A percentile compares a stretch with the other conserved stretches of the same genome.
phyloP scores from a whole-genome alignment of 2,113 vertebrate species.

The Thalassarche chlororhynchos region DNA sequence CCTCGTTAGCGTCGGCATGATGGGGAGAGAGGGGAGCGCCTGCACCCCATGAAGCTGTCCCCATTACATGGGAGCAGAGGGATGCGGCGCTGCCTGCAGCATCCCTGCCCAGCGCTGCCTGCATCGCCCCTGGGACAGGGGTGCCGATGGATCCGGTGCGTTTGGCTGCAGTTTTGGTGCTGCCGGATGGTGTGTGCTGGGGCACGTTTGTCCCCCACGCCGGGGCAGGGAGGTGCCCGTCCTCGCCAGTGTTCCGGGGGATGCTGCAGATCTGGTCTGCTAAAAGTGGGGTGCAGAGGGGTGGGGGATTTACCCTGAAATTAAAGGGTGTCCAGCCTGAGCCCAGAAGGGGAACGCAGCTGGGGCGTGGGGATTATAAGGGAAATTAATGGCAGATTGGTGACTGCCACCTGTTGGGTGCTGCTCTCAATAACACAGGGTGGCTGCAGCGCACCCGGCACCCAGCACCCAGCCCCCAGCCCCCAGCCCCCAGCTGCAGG shows the following conservation, averaged over 20 bases:
- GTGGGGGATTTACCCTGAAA: not conserved
- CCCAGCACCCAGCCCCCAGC: too few relatives aligned
- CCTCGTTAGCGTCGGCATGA: rapidly evolving
- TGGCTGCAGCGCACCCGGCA: not conserved
- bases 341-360: not conserved
- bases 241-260: not conserved
- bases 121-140: too few relatives aligned
- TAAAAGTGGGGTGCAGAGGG: not conserved
- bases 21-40: not conserved
- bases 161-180: not conserved
- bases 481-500: not conserved
- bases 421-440: not conserved
- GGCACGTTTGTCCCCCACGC: not conserved
- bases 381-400: not conserved
- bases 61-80: not conserved
- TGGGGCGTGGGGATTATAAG: not conserved
- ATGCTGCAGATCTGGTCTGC: too few relatives aligned
- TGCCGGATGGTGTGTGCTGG: not conserved
- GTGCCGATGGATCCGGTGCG: not conserved
- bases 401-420: not conserved
- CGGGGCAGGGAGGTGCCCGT: too few relatives aligned
- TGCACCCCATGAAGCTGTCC: not conserved
- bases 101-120: not conserved
- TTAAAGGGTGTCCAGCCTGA: not conserved
- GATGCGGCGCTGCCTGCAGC: not conserved